These are phyloP conservation scores for Schizopygopsis pylzovi DNA, from an alignment of 2,797 vertebrate species.

Conservation along the genomic window DNA sequence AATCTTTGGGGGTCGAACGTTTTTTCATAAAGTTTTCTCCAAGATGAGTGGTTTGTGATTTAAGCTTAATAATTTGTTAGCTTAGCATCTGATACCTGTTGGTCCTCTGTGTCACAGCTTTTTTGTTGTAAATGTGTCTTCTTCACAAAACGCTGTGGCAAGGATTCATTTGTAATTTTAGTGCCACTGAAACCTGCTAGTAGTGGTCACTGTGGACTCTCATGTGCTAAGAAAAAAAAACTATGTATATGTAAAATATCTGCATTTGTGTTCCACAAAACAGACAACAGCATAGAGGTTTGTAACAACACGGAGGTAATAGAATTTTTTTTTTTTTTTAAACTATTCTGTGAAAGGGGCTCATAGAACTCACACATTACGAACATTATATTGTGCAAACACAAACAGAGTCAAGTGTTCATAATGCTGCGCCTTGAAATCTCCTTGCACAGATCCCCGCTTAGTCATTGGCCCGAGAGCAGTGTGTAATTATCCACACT, in stretches of 20 bases:
- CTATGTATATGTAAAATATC: background rate
- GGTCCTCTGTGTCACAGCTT: background rate
- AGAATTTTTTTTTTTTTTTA: too few relatives aligned
- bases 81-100: background rate
- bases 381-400: background rate
- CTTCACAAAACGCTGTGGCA: background rate
- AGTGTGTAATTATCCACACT: conserved; percentile 16
- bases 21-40: background rate
- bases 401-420: background rate
- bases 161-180: background rate
- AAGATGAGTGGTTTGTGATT: background rate
- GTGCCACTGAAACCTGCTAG: background rate
- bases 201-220: background rate
- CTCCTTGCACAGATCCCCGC: background rate
- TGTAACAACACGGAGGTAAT: background rate
- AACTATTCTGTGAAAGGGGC: background rate
- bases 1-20: background rate
- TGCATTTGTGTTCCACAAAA: background rate
- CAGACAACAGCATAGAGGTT: background rate
- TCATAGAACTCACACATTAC: background rate
- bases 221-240: background rate
- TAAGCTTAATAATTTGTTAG: background rate
- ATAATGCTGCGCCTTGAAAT: background rate
- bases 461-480: conserved; percentile 31
- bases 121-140: too few relatives aligned